Base-by-base conservation (phyloP, 2,113 vertebrate genomes). In the Malurus elegans region DNA sequence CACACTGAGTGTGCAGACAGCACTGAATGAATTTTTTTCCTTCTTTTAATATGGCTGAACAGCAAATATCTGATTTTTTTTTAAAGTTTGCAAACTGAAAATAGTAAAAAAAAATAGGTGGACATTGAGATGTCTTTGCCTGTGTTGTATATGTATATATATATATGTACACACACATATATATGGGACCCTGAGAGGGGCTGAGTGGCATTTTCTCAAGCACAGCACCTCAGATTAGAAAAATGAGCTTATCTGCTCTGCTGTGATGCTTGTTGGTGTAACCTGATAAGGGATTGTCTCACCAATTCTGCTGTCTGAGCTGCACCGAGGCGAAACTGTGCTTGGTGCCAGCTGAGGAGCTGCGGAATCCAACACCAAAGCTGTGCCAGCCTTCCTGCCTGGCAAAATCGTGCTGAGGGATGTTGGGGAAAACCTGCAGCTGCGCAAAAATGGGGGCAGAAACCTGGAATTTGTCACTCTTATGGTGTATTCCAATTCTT, bases 61-160 rank as follows among this genome's bases (percentile, higher is more conserved):
- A 8, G 23, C 25, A 62, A 64, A 48, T 23, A 61, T 1, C 32
- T 34, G 58, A 47, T 48, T 50, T 7, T 31, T 58, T 36, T 58
- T 1, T 1, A 5, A 54, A 20, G 28, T 29, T 56, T 31, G 34
- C 15, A 18, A 9, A 17, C 28, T 53, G 51, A 34, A 69, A 74
- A 25, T 3, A 42, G n/a, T 50, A 44, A 54, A 13, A 62, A 31
- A 1, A 23, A 18, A 6, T 23, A 2, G 0, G 10, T 14, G 45
- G 25, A 21, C 3, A 3, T 24, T 20, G 5, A 26, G 14, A 36
- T 23, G 18, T 54, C 42, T 47, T 17, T 58, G 14, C 15, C 29
- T 28, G 14, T 26, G 8, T 36, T 36, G 23, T 5, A 0, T 8
- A 0, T 6, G 2, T 26, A 0, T 10, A 5, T 32, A 34, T 1